Percentiles rank a stretch among this genome's conserved stretches.
phyloP scores from a whole-genome alignment of 2,113 vertebrate genomes.

The Hemicordylus capensis region DNA sequence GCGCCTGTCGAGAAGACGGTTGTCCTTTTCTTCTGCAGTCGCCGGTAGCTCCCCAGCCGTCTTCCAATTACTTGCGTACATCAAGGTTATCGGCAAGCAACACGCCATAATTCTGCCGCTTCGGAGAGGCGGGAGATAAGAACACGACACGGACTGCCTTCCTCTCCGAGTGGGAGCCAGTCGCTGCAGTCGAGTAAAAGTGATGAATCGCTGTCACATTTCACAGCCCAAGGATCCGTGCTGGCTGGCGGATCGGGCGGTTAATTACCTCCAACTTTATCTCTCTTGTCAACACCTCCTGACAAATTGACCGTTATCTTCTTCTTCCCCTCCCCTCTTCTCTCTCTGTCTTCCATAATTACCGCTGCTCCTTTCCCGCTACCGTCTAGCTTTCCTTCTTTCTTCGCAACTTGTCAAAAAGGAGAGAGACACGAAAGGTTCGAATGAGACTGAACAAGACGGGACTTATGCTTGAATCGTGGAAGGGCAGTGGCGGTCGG shows the following conservation, averaged over 20 bases:
- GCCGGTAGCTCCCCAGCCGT: background rate
- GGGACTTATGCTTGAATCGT: background rate
- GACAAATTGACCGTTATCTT: conserved; percentile 71
- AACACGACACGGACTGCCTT: background rate
- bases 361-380: conserved; percentile 50
- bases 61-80: background rate
- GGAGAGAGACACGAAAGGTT: conserved; percentile 29
- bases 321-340: conserved; percentile 16
- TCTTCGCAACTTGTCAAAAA: conserved; percentile 31
- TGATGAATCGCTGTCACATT: conserved; percentile 67
- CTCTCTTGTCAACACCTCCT: conserved; percentile 72
- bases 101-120: background rate
- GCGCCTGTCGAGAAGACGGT: background rate
- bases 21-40: background rate
- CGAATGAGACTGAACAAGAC: background rate
- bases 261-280: conserved; percentile 76
- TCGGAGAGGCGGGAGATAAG: background rate
- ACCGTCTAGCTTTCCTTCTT: conserved; percentile 19
- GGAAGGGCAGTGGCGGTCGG: background rate
- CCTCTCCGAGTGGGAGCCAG: conserved; percentile 41
- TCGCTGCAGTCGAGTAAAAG: conserved; percentile 50
- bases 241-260: conserved; percentile 62
- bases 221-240: conserved; percentile 64
- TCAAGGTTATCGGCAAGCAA: background rate
- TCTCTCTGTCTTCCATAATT: conserved; percentile 52